Evolutionary conservation across 1,140 invertebrate genomes (phyloP).

Genomic region (Pollicipes pollicipes): DNA sequence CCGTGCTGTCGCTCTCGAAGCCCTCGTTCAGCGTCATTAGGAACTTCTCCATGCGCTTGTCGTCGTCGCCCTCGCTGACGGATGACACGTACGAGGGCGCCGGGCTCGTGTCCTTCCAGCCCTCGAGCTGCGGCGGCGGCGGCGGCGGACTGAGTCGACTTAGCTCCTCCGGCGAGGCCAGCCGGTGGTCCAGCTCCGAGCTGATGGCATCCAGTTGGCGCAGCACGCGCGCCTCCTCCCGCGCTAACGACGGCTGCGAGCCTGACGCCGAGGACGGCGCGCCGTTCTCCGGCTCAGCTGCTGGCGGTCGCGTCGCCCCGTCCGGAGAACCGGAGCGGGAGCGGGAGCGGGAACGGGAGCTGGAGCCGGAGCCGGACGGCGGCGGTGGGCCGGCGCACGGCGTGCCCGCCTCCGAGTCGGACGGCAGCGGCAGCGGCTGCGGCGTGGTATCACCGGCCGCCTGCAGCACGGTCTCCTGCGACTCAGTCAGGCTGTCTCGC

Average conservation of each 20-base stretch:
- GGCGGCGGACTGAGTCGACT: neutral
- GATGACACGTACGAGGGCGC: neutral
- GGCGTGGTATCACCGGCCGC: neutral
- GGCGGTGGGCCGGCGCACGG: slow-evolving; percentile 22
- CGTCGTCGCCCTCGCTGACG: neutral
- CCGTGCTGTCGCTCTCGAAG: neutral
- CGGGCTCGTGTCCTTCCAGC: neutral
- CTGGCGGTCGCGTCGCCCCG: neutral
- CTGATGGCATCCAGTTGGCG: slow-evolving; percentile 53
- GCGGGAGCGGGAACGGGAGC: neutral
- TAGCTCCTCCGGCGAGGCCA: neutral
- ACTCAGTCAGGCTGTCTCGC: slow-evolving; percentile 6
- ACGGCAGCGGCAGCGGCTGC: neutral
- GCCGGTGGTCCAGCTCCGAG: slow-evolving; percentile 18
- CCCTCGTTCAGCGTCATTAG: neutral
- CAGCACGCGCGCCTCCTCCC: slow-evolving; percentile 31
- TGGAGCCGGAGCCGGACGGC: neutral
- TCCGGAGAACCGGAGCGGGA: neutral
- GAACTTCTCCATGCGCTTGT: neutral
- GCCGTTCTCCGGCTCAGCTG: neutral
- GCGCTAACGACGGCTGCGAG: slow-evolving; percentile 32
- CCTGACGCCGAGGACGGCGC: neutral
- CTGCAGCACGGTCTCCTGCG: slow-evolving; percentile 8
- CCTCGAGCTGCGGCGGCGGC: neutral
- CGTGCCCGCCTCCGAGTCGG: slow-evolving; percentile 35